Conservation (phyloP, 2,888 invertebrate species). For the Aelia acuminata region DNA sequence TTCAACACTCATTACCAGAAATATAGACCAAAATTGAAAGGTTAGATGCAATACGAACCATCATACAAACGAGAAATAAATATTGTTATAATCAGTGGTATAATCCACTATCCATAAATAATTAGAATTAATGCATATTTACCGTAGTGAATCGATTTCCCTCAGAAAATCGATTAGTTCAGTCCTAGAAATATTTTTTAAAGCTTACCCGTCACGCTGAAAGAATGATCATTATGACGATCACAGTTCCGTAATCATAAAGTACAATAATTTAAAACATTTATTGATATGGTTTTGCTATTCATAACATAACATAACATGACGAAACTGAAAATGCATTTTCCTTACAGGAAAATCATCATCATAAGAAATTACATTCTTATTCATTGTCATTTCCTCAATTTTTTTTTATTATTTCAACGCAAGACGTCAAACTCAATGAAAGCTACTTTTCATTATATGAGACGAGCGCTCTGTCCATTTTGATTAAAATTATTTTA, state of each 20-base stretch:
- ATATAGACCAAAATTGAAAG: too few relatives aligned
- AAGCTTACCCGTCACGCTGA: not conserved
- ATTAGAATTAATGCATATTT: constrained; percentile 14
- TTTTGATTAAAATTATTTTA: too few relatives aligned
- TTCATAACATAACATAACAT: not conserved
- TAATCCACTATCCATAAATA: not conserved
- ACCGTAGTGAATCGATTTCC: not conserved
- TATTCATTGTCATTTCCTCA: too few relatives aligned
- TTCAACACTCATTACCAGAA: too few relatives aligned
- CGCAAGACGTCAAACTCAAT: too few relatives aligned
- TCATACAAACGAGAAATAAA: not conserved
- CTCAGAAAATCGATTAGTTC: not conserved
- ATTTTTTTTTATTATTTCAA: too few relatives aligned
- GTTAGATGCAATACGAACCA: not conserved
- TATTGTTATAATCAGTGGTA: not conserved
- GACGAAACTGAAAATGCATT: not conserved
- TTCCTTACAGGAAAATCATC: too few relatives aligned
- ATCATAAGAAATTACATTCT: too few relatives aligned
- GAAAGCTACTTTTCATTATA: too few relatives aligned
- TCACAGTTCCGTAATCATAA: not conserved
- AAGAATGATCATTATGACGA: not conserved
- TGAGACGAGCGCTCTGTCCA: too few relatives aligned
- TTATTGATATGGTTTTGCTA: not conserved
- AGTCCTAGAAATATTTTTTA: not conserved
- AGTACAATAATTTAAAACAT: not conserved